Base-by-base conservation (phyloP, 53 echinoderm and acorn worm species). In the Mesocentrotus franciscanus region DNA sequence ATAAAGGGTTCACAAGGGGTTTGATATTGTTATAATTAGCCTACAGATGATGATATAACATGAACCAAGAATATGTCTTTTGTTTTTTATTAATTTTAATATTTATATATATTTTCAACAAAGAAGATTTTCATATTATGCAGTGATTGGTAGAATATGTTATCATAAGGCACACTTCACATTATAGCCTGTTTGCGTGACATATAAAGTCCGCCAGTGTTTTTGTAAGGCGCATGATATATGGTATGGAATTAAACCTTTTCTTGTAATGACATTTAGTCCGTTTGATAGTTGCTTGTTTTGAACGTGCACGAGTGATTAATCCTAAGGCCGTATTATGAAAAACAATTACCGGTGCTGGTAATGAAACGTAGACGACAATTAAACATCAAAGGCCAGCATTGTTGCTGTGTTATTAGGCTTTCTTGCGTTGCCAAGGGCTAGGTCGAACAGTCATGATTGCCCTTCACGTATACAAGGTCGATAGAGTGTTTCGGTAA, bases 261-360 rank as follows among this genome's bases (percentile, higher is more conserved):
- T 13, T 42, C 9, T 57, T 87, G 56, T 87, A 58, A 87, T 87
- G 58, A 87, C 59, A 57, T 87, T 49, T 20, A 36, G 26, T 87
- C 57, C 11, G 18, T 3, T 26, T n/a, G 58, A 56, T 87, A 26
- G 27, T 4, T 59, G 87, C 56, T 57, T 58, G 87, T 87, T 87
- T 87, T 87, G 87, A 87, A 87, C 87, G 87, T 87, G 87, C 87
- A n/a, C 11, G 11, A 20, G 87, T 87, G 58, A 87, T 87, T 87
- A 87, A 87, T 87, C 56, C 87, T 26, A 58, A 87, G 87, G 87
- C 58, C 87, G 34, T 58, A 58, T 57, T 87, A 87, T 27, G 58
- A 87, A 87, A 58, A 87, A 87, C 87, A 87, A 87, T 87, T 87
- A 87, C 87, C 87, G 87, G 87, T 57, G 87, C 58, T 57, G 87